Base-by-base conservation (phyloP, 2,113 vertebrate species). In the Tragelaphus imberbis region DNA sequence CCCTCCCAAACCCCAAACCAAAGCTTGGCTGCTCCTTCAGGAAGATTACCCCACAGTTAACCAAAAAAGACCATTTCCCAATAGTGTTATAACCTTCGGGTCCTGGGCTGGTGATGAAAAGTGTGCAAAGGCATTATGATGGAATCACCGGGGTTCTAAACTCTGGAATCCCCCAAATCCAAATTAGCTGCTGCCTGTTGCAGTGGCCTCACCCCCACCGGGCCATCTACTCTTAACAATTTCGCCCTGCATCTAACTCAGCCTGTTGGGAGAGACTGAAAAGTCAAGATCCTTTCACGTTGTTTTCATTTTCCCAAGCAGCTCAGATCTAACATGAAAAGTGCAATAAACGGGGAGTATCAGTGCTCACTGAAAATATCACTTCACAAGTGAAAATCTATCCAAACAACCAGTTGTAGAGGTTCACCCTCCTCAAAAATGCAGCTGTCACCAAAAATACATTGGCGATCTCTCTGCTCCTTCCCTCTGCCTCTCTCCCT, bases 391-490 rank as follows among this genome's bases (percentile, higher is more conserved):
- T 95, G 97, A 96, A 98, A 97, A 95, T 92, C 87, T 92, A 96
- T 97, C 97, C 93, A 96, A 97, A 97, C 82, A 95, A 95, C 95
- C 92, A 93, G 94, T 95, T 94, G 93, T 87, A 95, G 95, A 95
- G 90, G 80, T 65, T 95, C 89, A 51, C 49, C 94, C 84, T 92
- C 91, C 98, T 97, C 89, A 97, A 98, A 98, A 97, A 97, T 86
- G 98, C 97, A 98, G 98, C 97, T 97, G 97, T 97, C 98, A 97
- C 97, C 97, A 92, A 97, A 95, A 96, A 97, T 95, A 90, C 94
- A 91, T 90, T 93, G 65, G 90, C 95, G 96, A 98, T 59, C 88
- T 88, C 59, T 81, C 21, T 28, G 7, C 51, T 40, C 27, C 11
- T 59, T 19, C 51, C 6, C 61, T 15, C 58, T 19, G 55, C 14